These are phyloP conservation scores for Dicrostonyx torquatus DNA, from an alignment of 2,797 vertebrate species.

Conservation along the genomic window DNA sequence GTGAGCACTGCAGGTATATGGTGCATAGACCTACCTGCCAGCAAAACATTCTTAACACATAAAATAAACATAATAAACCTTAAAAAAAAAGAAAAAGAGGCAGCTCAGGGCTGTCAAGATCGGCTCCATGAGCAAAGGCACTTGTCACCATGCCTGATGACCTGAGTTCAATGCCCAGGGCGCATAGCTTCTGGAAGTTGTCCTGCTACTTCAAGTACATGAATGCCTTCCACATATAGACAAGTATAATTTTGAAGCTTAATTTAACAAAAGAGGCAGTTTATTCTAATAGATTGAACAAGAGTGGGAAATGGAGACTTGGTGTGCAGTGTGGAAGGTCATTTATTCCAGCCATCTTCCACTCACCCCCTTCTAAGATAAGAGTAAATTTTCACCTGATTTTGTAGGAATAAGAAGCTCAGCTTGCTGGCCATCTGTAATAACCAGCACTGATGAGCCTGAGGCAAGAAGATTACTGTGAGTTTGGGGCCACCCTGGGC, in stretches of 20 bases:
- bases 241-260: neutral
- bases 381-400: neutral
- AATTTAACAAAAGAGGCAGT: neutral
- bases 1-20: neutral
- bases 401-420: constrained; percentile 36
- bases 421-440: neutral
- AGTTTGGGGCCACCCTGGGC: neutral
- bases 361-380: neutral
- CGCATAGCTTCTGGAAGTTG: neutral
- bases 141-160: neutral
- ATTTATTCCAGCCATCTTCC: neutral
- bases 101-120: neutral
- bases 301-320: neutral
- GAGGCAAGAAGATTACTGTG: neutral
- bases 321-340: neutral
- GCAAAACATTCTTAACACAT: neutral
- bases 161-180: neutral
- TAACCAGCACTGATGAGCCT: neutral
- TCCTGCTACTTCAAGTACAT: neutral
- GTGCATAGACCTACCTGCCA: neutral
- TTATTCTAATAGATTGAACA: neutral
- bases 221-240: neutral
- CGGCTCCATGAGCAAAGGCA: too few relatives aligned
- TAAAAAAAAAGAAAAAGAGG: neutral
- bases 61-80: neutral